Evolutionary conservation across 2,888 invertebrate genomes (phyloP).

Genomic region (Harpalus rubripes): DNA sequence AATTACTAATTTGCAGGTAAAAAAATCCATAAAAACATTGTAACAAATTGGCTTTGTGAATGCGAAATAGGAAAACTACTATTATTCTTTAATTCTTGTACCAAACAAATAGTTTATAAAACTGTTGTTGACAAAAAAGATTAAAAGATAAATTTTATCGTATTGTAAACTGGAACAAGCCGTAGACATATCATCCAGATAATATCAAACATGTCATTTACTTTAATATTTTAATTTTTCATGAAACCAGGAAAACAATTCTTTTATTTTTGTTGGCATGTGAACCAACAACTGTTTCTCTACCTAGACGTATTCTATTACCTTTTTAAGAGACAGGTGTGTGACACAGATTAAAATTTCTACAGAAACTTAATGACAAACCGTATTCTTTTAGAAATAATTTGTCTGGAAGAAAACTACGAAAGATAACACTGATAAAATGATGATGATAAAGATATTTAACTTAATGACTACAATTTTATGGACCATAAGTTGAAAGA

Average conservation of each 20-base stretch:
- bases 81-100: too few relatives aligned
- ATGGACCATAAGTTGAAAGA: slow-evolving; percentile 37
- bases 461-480: slow-evolving; percentile 39
- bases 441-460: slow-evolving; percentile 44
- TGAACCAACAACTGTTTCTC: slow-evolving; percentile 31
- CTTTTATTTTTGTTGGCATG: slow-evolving; percentile 45
- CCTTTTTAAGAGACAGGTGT: slow-evolving; percentile 38
- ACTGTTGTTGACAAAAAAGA: slow-evolving; percentile 8
- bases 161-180: slow-evolving; percentile 37
- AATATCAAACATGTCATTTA: slow-evolving; percentile 41
- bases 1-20: too few relatives aligned
- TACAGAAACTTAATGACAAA: slow-evolving; percentile 34
- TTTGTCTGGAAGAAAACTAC: slow-evolving; percentile 29
- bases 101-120: background rate
- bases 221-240: slow-evolving; percentile 46
- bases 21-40: too few relatives aligned
- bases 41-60: too few relatives aligned
- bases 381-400: slow-evolving; percentile 35
- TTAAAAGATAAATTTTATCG: slow-evolving; percentile 23
- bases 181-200: slow-evolving; percentile 35
- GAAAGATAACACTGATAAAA: slow-evolving; percentile 38
- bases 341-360: slow-evolving; percentile 44
- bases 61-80: too few relatives aligned
- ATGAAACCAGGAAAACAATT: slow-evolving; percentile 43
- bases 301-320: slow-evolving; percentile 34